phyloP scores from a whole-genome alignment of 1,140 invertebrate species.

The Heterodera schachtii region DNA sequence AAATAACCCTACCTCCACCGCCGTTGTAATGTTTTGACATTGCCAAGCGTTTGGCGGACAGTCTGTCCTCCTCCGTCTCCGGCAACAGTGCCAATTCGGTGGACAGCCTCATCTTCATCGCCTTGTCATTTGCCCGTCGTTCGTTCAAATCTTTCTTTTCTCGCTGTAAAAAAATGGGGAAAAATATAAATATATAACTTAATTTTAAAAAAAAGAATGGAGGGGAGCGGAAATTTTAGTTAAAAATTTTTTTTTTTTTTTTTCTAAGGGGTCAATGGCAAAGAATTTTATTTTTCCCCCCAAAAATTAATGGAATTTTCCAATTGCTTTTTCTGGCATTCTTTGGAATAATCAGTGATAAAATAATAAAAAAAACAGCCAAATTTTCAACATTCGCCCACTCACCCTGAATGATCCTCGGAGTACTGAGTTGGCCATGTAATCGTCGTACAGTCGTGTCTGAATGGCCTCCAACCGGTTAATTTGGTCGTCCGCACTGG shows the following conservation, averaged over 20 bases:
- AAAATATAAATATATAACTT: too few species aligned
- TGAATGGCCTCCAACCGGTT: constrained; percentile 59
- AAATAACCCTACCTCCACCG: background rate
- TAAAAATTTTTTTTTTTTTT: too few species aligned
- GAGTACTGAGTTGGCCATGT: constrained; percentile 54
- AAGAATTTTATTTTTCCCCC: too few species aligned
- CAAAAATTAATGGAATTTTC: too few species aligned
- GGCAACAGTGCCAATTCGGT: constrained; percentile 49
- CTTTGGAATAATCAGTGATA: too few species aligned
- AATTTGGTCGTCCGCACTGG: constrained; percentile 50
- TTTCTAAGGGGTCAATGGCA: too few species aligned
- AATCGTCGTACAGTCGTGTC: constrained; percentile 60
- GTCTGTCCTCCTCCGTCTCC: constrained; percentile 55
- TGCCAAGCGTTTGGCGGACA: constrained; percentile 52
- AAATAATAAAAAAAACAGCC: too few species aligned
- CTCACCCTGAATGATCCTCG: constrained; percentile 54
- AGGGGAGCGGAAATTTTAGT: too few species aligned
- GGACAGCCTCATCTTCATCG: constrained; percentile 48
- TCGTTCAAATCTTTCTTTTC: constrained; percentile 58
- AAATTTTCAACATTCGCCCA: too few species aligned
- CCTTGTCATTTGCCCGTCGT: constrained; percentile 45
- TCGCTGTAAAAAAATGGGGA: constrained; percentile 44
- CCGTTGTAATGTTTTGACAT: constrained; percentile 48
- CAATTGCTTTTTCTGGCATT: too few species aligned
- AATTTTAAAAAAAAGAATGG: too few species aligned